Base-by-base conservation (phyloP, 2,888 invertebrate species). In the Cephus runcator region DNA sequence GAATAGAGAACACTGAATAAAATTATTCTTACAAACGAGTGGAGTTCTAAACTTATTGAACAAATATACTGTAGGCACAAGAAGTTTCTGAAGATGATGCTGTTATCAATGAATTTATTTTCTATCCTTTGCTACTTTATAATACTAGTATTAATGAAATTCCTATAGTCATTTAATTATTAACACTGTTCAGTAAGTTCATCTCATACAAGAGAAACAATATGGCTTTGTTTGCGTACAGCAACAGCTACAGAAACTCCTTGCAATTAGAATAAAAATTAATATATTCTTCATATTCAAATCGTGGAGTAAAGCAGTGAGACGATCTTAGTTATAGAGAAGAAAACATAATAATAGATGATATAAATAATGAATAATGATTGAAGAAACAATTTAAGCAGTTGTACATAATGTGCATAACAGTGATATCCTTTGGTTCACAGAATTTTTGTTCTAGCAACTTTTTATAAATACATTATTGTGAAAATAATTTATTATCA, bases 341-440 rank as follows among this genome's bases (percentile, higher is more conserved):
- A n/a, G 12, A 71, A 75, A 69, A 75, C 69, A 68, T 34, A 34
- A 69, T 69, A 40, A 69, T 69, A 40, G 30, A 71, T 35, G 69
- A n/a, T 3, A 75, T 34, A 69, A 69, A 12, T 23, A 73, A 33
- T 36, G 11, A 34, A 69, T 36, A 76, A 76, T 68, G 30, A 77
- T 34, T 34, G 31, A 74, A 35, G 34, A 40, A 77, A 77, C 36
- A 77, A 85, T 85, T 84, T 84, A 76, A 84, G 82, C 82, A 83
- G 80, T 86, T 90, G 88, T 89, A 89, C 83, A 90, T 88, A 90
- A 87, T 88, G 86, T 89, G 87, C 87, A 88, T 88, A 88, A 87
- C 85, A 79, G 84, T 83, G 81, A 83, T 83, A 79, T 77, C 76
- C 82, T 79, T 85, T 83, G 80, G 81, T 80, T 82, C 79, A 76